These are phyloP conservation scores for Amphiprion percula DNA, from an alignment of 2,113 vertebrate species.

Conservation along the genomic window DNA sequence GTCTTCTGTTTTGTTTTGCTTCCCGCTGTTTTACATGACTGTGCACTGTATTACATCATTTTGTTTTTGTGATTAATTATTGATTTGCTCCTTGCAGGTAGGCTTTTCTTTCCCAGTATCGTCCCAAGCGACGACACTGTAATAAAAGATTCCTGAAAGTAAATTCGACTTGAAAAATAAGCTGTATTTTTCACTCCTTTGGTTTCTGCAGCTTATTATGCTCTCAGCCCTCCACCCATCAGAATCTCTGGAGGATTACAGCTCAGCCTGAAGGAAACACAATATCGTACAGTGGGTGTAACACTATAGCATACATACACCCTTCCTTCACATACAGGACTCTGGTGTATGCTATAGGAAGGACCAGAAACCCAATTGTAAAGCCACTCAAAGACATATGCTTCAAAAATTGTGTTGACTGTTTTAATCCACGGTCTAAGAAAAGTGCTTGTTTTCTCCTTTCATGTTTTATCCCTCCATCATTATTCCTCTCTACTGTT, in stretches of 20 bases:
- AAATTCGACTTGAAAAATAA: no score
- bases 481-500: no score
- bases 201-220: constrained; percentile 19
- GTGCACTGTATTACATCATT: not conserved
- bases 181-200: no score
- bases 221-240: constrained; percentile 31
- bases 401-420: no score
- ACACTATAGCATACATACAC: not conserved
- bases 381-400: not conserved
- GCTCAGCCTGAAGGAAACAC: constrained; percentile 3
- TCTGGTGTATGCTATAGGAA: constrained; percentile 1
- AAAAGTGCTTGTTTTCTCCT: no score
- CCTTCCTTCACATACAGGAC: constrained; percentile 16
- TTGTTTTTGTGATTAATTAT: not conserved
- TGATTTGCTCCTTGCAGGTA: not conserved
- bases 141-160: not conserved
- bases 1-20: no score
- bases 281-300: constrained; percentile 7
- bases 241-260: constrained; percentile 14
- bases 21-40: not conserved
- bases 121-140: no score
- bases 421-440: no score
- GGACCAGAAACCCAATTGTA: not conserved
- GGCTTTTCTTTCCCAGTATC: not conserved
- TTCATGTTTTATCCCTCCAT: no score